phyloP scores from a whole-genome alignment of 1,140 invertebrate genomes.

The Panulirus ornatus region DNA sequence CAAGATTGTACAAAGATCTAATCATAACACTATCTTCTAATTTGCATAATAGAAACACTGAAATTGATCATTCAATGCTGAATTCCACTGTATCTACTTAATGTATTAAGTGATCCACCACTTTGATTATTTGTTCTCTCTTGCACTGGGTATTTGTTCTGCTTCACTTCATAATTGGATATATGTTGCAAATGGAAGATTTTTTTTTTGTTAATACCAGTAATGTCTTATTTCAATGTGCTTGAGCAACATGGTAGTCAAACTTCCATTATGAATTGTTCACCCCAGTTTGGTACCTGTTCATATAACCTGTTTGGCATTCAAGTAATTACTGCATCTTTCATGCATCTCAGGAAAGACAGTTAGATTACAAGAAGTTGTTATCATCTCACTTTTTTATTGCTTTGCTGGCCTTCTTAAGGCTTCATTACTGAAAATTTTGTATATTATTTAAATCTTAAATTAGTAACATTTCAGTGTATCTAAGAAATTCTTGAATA shows the following conservation, averaged over 20 bases:
- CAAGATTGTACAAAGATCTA: background rate
- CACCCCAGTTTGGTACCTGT: background rate
- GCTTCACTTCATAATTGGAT: no score
- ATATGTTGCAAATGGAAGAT: background rate
- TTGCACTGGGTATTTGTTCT: no score
- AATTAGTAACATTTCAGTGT: background rate
- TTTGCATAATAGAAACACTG: background rate
- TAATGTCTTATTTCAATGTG: background rate
- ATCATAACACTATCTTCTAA: background rate
- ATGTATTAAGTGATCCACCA: background rate
- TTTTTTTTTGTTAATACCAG: background rate
- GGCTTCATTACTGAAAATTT: background rate
- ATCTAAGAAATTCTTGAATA: background rate
- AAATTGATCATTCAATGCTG: background rate
- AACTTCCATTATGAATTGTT: background rate
- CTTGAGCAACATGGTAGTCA: background rate
- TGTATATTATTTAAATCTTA: conserved; percentile 9
- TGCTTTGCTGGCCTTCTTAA: background rate
- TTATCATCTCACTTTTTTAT: background rate
- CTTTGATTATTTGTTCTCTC: no score
- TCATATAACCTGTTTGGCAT: background rate
- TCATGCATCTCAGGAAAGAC: background rate
- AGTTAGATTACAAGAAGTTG: background rate
- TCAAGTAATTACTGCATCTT: background rate
- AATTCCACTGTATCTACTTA: background rate